Base-by-base conservation (phyloP, 2,113 vertebrate species). In the Tyto alba region DNA sequence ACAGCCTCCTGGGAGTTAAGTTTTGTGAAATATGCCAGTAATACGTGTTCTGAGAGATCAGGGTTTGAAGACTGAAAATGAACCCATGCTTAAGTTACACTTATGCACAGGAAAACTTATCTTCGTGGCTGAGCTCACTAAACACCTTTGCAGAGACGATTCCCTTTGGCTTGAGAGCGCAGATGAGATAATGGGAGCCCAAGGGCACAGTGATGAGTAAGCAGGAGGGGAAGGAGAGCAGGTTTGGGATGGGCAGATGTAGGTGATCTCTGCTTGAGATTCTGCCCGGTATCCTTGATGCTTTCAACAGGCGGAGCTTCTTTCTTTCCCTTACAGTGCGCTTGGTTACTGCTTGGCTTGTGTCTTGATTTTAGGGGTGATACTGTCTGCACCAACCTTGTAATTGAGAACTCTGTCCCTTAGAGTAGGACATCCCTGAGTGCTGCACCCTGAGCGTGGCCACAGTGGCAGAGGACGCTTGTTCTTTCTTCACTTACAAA, bases 401-500 rank as follows among this genome's bases (percentile, higher is more conserved):
- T 29, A 9, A 11, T 8, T 18, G 38, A 25, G 32, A 13, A 23
- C 47, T 34, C 52, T 56, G 59, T 45, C 50, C n/a, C 43, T 48
- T 29, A 1, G 11, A 5, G 29, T 2, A 0, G 57, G n/a, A 27
- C 47, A 68, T 47, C 38, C 47, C 78, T 2, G 40, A 29, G 55
- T 12, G 63, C 41, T 47, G 53, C 38, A 25, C 71, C 20, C 62
- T n/a, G 81, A 64, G 32, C 36, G 1, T 8, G 30, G 32, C 52
- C 36, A 5, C 0, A 0, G 50, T 2, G 9, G 5, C 1, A 2
- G 15, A 48, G 62, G 53, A 25, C 1, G 0, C 10, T 32, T 40
- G 9, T 47, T 89, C 60, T 50, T 84, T 48, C 16, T 60, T 21
- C 41, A 14, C n/a, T n/a, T n/a, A 13, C 0, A 45, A 17, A 89